Conservation (phyloP, 2,888 invertebrate species). For the Diaprepes abbreviatus region DNA sequence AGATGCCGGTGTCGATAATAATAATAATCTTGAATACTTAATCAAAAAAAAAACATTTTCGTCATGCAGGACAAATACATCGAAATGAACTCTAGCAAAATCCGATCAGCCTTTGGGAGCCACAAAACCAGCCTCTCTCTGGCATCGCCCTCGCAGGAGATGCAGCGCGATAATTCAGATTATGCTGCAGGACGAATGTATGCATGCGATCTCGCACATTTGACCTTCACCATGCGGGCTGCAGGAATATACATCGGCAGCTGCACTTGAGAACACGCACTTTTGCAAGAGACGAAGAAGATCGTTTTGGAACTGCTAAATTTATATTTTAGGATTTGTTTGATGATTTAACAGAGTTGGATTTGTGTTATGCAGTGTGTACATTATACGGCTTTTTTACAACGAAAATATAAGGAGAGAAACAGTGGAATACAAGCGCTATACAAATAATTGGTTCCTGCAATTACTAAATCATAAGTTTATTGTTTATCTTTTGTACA, state of each 20-base stretch:
- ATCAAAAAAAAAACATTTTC: too few relatives aligned
- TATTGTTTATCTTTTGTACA: too few relatives aligned
- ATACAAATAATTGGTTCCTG: too few relatives aligned
- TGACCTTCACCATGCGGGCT: constrained; percentile 55
- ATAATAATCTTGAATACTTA: too few relatives aligned
- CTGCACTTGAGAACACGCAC: constrained; percentile 34
- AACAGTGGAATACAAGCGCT: too few relatives aligned
- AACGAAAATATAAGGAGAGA: too few relatives aligned
- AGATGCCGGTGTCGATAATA: too few relatives aligned
- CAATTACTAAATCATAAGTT: too few relatives aligned
- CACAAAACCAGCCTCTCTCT: constrained; percentile 43
- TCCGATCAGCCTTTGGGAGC: constrained; percentile 30
- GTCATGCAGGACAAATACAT: constrained; percentile 4
- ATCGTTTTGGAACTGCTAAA: background rate
- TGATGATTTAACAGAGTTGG: too few relatives aligned
- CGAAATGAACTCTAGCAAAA: constrained; percentile 21
- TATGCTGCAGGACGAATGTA: constrained; percentile 56
- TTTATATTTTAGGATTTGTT: constrained; percentile 1
- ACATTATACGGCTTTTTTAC: too few relatives aligned
- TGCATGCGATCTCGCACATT: constrained; percentile 54
- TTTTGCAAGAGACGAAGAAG: background rate
- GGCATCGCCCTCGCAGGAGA: constrained; percentile 56
- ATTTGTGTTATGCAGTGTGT: too few relatives aligned
- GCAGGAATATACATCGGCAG: constrained; percentile 34
- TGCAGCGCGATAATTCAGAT: constrained; percentile 56